Conservation (phyloP, 2,888 invertebrate species). For the Apoda limacodes region DNA sequence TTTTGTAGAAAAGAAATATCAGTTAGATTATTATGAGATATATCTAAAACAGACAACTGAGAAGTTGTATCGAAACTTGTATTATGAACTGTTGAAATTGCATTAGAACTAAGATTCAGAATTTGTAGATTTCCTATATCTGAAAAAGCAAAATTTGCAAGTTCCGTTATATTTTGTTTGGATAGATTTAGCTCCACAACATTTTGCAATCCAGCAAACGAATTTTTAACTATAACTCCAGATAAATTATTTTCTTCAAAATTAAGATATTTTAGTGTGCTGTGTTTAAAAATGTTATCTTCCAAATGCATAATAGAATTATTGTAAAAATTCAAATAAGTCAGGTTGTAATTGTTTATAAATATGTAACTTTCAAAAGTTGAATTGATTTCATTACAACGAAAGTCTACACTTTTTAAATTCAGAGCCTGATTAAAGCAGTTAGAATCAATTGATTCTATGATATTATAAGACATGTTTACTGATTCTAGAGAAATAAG, state of each 20-base stretch:
- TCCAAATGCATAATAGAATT: slow-evolving; percentile 36
- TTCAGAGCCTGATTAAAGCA: slow-evolving; percentile 37
- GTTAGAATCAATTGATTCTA: slow-evolving; percentile 36
- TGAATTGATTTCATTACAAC: slow-evolving; percentile 36
- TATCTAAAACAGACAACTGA: slow-evolving; percentile 39
- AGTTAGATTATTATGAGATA: slow-evolving; percentile 38
- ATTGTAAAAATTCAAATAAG: slow-evolving; percentile 34
- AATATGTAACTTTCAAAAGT: slow-evolving; percentile 38
- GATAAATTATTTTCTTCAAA: slow-evolving; percentile 38
- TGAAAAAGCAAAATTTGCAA: no score
- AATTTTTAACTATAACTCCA: slow-evolving; percentile 30
- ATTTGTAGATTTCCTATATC: no score
- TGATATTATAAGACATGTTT: slow-evolving; percentile 41
- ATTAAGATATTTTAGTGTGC: slow-evolving; percentile 31
- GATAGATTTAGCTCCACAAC: slow-evolving; percentile 32
- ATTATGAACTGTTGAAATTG: no score
- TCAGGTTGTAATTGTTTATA: slow-evolving; percentile 31
- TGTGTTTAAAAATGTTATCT: slow-evolving; percentile 36
- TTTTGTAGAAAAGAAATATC: slow-evolving; percentile 33
- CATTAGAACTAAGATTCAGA: no score
- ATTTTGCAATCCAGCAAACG: slow-evolving; percentile 35
- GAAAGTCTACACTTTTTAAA: slow-evolving; percentile 36
- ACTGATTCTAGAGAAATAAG: slow-evolving; percentile 30
- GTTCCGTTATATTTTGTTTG: slow-evolving; percentile 31
- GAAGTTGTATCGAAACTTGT: no score